Conservation (phyloP, 2,113 vertebrate genomes). For the Eira barbara region DNA sequence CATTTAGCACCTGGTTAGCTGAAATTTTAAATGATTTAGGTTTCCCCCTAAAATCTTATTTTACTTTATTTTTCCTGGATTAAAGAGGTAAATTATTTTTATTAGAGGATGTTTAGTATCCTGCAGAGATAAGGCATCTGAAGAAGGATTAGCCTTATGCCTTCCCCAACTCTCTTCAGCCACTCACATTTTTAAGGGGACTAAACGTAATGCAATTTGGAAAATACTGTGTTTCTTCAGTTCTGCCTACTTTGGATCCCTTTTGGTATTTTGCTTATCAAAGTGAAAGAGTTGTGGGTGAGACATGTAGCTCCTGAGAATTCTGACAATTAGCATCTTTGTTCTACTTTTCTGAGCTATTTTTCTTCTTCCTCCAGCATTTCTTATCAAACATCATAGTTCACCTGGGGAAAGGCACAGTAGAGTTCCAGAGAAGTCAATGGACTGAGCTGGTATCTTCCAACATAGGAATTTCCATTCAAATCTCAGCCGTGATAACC, state of each 20-base stretch:
- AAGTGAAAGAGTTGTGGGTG: neutral
- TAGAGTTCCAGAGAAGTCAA: neutral
- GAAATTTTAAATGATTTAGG: neutral
- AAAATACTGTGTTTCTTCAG: neutral
- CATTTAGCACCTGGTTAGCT: neutral
- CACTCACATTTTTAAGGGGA: neutral
- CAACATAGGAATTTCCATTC: neutral
- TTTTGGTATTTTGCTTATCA: slow-evolving; percentile 11
- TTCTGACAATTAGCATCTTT: slow-evolving; percentile 17
- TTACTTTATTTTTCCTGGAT: neutral
- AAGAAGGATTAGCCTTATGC: neutral
- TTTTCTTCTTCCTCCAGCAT: neutral
- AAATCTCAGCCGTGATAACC: slow-evolving; percentile 28
- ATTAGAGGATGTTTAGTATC: neutral
- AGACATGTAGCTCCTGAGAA: neutral
- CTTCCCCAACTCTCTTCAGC: neutral
- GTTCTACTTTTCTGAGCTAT: slow-evolving; percentile 7
- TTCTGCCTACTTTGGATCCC: neutral
- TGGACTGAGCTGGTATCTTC: neutral
- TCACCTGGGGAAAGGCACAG: neutral
- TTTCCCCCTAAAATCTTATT: neutral
- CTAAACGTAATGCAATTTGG: slow-evolving; percentile 23
- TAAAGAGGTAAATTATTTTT: slow-evolving; percentile 36
- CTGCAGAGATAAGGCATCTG: neutral
- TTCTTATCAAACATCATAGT: neutral